Base-by-base conservation (phyloP, 2,888 invertebrate genomes). In the Stenodera caucasica region DNA sequence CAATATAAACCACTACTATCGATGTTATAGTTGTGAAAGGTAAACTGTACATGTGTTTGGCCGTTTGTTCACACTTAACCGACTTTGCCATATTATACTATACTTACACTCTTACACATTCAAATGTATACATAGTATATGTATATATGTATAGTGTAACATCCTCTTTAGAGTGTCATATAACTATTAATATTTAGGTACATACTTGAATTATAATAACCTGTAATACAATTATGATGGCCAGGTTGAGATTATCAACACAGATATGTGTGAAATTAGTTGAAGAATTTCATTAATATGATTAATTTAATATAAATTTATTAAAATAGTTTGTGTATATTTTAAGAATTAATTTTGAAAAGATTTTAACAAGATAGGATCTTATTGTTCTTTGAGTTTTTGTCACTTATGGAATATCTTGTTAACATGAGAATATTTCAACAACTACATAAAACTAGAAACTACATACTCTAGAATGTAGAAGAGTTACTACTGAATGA, bases 1-100 rank as follows among this genome's bases (percentile, higher is more conserved):
- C 62, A 62, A 62, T 62, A 50, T 54, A 35, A 57, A 58, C 57
- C 23, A 23, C 45, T 6, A 45, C 6, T 45, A 33, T 33, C 37
- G 7, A 37, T 37, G 15, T 37, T 37, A 37, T 37, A 15, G 37
- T 37, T 37, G 8, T 14, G n/a, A 37, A 15, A 15, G 5, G 1
- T 45, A 45, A 45, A 45, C 12, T 45, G 23, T 45, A 45, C 45
- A 45, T 45, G 23, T 45, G 45, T 45, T 45, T 45, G 12, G 45
- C 12, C 12, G 45, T 45, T 45, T 45, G 45, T 45, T 45, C 21
- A 45, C 45, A 45, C 45, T 18, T 45, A 45, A 45, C 45, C 45
- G 45, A 45, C 45, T 21, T 45, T 45, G 21, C 21, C 12, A 45
- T 18, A 45, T 45, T 45, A 2, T 4, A 4, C 12, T 45, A 45